A percentile compares a stretch with the other conserved stretches of the same genome.
phyloP scores from a whole-genome alignment of 1,140 invertebrate species.

The Drosophila bifasciata region DNA sequence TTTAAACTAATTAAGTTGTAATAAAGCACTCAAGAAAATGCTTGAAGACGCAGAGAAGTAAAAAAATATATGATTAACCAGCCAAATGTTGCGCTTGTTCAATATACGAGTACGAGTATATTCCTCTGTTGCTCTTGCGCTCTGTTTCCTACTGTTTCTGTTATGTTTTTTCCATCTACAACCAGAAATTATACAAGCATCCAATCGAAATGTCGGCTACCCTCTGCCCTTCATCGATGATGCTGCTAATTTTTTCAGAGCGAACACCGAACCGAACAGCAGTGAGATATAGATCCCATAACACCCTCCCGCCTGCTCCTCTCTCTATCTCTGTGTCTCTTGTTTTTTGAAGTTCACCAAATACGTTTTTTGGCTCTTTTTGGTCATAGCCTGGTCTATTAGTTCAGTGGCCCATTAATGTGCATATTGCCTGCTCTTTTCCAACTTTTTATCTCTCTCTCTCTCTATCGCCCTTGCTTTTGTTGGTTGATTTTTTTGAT shows the following conservation, averaged over 20 bases:
- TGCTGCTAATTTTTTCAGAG: slow-evolving; percentile 74
- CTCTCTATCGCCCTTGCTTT: not conserved
- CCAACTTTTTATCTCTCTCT: slow-evolving; percentile 2
- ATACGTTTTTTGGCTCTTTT: slow-evolving; percentile 38
- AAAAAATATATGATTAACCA: slow-evolving; percentile 49
- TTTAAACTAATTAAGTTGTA: slow-evolving; percentile 83
- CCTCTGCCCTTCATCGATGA: slow-evolving; percentile 55
- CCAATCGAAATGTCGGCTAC: slow-evolving; percentile 44
- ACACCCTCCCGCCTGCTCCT: not conserved
- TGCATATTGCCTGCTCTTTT: slow-evolving; percentile 64
- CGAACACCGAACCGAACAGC: slow-evolving; percentile 20
- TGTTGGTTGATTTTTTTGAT: slow-evolving; percentile 48
- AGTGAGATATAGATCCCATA: slow-evolving; percentile 5
- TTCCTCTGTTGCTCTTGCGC: slow-evolving; percentile 5
- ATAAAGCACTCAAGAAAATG: slow-evolving; percentile 71
- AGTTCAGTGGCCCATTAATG: slow-evolving; percentile 80
- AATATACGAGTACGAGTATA: slow-evolving; percentile 15
- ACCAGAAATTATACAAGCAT: slow-evolving; percentile 48
- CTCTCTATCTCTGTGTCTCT: slow-evolving; percentile 13
- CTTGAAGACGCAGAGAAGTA: slow-evolving; percentile 40
- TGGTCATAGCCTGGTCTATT: slow-evolving; percentile 58
- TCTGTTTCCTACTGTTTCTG: slow-evolving; percentile 54
- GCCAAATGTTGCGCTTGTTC: slow-evolving; percentile 38
- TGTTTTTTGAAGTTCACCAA: slow-evolving; percentile 66
- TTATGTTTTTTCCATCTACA: slow-evolving; percentile 6